Percentiles rank a stretch among this genome's conserved stretches.
These are phyloP conservation scores for Agonopterix heracliana DNA, from an alignment of 2,888 invertebrate species.

Conservation along the genomic window DNA sequence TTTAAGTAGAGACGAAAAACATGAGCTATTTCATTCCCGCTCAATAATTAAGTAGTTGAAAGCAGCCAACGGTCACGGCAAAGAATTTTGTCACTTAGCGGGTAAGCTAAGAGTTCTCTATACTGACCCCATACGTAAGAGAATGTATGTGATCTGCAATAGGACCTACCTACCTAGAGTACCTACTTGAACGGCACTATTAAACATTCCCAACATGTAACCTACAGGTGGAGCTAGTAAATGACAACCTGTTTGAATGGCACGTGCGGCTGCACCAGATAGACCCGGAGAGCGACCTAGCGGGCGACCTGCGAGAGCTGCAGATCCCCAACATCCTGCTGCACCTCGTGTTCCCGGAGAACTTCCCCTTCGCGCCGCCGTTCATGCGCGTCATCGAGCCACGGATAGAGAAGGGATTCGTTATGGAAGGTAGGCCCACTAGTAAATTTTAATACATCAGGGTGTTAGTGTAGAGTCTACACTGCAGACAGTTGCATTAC, in stretches of 20 bases:
- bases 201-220: not conserved
- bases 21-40: too few species aligned
- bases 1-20: too few species aligned
- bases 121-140: too few species aligned
- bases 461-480: not conserved
- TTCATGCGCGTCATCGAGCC: slow-evolving; percentile 90
- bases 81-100: too few species aligned
- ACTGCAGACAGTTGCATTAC: too few species aligned
- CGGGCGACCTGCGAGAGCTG: slow-evolving; percentile 87
- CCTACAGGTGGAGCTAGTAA: slow-evolving; percentile 83
- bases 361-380: slow-evolving; percentile 92
- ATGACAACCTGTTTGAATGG: slow-evolving; percentile 93
- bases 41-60: too few species aligned
- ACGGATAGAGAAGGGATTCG: slow-evolving; percentile 88
- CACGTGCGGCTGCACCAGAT: slow-evolving; percentile 87
- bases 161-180: too few species aligned
- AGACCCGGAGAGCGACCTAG: slow-evolving; percentile 89
- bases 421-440: slow-evolving; percentile 82
- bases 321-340: slow-evolving; percentile 84
- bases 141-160: too few species aligned
- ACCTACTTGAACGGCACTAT: too few species aligned
- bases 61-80: too few species aligned
- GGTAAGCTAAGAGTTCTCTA: too few species aligned
- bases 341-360: slow-evolving; percentile 89
- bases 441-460: not conserved